Percentiles rank a stretch among this genome's conserved stretches.
Evolutionary conservation across 2,113 vertebrate genomes (phyloP).

Genomic region (Entomyzon cyanotis): DNA sequence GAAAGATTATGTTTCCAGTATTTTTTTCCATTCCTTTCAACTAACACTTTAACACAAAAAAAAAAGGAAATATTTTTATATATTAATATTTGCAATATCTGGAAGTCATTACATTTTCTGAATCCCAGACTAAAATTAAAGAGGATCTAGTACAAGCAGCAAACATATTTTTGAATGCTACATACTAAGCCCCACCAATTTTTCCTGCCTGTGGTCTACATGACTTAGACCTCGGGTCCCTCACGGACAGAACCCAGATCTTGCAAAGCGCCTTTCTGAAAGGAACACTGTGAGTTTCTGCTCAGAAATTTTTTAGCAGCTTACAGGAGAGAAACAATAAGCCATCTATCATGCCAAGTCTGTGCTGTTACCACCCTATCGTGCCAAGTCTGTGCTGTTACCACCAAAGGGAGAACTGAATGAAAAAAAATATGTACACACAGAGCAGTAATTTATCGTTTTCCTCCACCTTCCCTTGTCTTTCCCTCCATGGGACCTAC

Average conservation of each 20-base stretch:
- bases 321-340: not conserved
- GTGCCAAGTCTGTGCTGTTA: not conserved
- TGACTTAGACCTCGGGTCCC: not conserved
- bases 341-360: not conserved
- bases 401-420: not conserved
- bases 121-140: not conserved
- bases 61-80: not conserved
- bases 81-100: not conserved
- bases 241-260: not conserved
- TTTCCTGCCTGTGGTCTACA: fast-evolving
- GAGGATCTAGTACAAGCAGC: not conserved
- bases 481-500: not conserved
- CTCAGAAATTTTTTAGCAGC: not conserved
- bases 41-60: not conserved
- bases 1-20: not conserved
- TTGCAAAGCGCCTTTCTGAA: not conserved
- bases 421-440: not conserved
- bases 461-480: not conserved
- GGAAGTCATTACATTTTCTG: not conserved
- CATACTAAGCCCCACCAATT: fast-evolving
- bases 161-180: not conserved
- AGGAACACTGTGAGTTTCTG: not conserved
- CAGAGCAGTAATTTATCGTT: not conserved
- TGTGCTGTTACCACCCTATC: not conserved
- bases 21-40: not conserved